Percentiles rank a stretch among this genome's conserved stretches.
These are phyloP conservation scores for Gymnodraco acuticeps DNA, from an alignment of 2,797 vertebrate species.

Conservation along the genomic window DNA sequence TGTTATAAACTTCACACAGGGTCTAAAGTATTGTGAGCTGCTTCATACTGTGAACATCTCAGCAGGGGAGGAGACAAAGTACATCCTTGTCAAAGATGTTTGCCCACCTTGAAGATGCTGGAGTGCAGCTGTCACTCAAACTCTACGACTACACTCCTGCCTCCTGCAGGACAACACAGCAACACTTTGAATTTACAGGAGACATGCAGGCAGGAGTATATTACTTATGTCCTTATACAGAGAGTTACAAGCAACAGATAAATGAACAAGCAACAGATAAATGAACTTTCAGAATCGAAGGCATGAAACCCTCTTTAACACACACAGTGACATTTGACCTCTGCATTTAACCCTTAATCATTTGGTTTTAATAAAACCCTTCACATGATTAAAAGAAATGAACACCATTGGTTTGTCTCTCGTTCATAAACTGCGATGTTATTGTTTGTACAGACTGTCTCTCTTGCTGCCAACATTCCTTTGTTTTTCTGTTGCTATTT, in stretches of 20 bases:
- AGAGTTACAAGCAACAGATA: too few relatives aligned
- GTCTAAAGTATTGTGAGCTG: neutral
- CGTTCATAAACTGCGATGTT: neutral
- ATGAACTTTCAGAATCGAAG: too few relatives aligned
- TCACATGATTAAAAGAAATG: neutral
- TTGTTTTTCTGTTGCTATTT: conserved; percentile 41
- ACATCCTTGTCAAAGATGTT: conserved; percentile 28
- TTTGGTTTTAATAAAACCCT: neutral
- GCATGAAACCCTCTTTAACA: too few relatives aligned
- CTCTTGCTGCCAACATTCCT: conserved; percentile 2
- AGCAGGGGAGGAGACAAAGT: conserved; percentile 28
- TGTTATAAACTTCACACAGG: neutral
- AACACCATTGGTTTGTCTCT: neutral
- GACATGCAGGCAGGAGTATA: conserved; percentile 10
- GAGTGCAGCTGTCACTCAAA: conserved; percentile 35
- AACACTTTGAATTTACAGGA: conserved; percentile 23
- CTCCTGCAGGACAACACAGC: conserved; percentile 21
- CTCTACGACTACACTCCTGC: conserved; percentile 7
- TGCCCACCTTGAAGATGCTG: conserved; percentile 29
- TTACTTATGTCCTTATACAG: too few relatives aligned
- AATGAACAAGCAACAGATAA: too few relatives aligned
- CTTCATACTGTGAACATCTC: conserved; percentile 9
- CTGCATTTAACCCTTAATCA: neutral
- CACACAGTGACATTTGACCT: neutral
- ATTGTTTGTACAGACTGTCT: neutral